These are phyloP conservation scores for Heliconius cydno DNA, from an alignment of 2,888 invertebrate genomes.

Conservation along the genomic window DNA sequence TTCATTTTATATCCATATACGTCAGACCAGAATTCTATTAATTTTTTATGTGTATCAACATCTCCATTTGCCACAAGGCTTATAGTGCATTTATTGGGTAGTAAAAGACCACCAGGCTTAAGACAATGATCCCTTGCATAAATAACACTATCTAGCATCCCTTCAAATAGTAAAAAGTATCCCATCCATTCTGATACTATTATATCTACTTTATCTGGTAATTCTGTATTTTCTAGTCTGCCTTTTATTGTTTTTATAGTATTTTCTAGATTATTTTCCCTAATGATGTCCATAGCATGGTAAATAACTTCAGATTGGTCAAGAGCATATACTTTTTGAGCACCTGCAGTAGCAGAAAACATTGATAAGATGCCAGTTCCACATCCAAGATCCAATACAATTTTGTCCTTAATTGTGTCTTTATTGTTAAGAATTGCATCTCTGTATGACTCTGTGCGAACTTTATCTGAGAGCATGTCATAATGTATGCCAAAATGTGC, in stretches of 20 bases:
- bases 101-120: slow-evolving; percentile 88
- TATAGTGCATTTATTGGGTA: slow-evolving; percentile 94
- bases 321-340: slow-evolving; percentile 94
- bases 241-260: slow-evolving; percentile 92
- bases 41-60: slow-evolving; percentile 86
- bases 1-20: slow-evolving; percentile 98
- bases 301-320: slow-evolving; percentile 98
- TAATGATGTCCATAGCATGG: slow-evolving; percentile 97
- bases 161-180: slow-evolving; percentile 97
- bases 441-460: slow-evolving; percentile 93
- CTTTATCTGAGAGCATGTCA: slow-evolving; percentile 95
- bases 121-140: slow-evolving; percentile 93
- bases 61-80: slow-evolving; percentile 92
- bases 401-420: slow-evolving; percentile 87
- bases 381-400: slow-evolving; percentile 97
- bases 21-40: slow-evolving; percentile 94
- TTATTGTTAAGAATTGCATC: slow-evolving; percentile 91
- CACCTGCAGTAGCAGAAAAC: slow-evolving; percentile 98
- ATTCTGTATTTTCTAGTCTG: slow-evolving; percentile 90
- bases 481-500: slow-evolving; percentile 96
- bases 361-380: slow-evolving; percentile 99
- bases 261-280: slow-evolving; percentile 90
- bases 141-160: slow-evolving; percentile 97
- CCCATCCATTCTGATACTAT: slow-evolving; percentile 99
- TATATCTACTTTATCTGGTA: slow-evolving; percentile 93